phyloP scores from a whole-genome alignment of 2,113 vertebrate species.

The Taxidea taxus region DNA sequence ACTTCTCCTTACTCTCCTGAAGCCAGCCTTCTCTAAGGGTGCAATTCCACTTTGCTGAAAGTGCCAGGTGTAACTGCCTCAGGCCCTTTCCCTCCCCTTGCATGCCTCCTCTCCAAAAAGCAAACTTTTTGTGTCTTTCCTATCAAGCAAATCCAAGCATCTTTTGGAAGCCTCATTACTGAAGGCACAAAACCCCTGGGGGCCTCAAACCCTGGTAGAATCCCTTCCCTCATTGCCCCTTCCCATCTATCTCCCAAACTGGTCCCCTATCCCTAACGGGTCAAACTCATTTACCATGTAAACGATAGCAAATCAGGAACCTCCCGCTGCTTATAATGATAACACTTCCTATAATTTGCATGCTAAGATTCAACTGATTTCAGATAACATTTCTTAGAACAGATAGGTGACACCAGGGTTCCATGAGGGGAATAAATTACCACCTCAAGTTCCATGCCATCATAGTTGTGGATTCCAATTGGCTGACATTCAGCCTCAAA shows the following conservation, averaged over 20 bases:
- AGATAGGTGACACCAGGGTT: constrained; percentile 76
- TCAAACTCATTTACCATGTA: constrained; percentile 67
- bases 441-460: constrained; percentile 66
- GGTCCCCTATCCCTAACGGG: neutral
- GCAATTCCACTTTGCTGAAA: neutral
- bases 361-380: constrained; percentile 81
- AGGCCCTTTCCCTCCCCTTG: neutral
- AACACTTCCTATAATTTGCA: constrained; percentile 79
- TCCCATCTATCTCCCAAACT: neutral
- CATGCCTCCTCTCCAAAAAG: neutral
- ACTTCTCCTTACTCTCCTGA: neutral
- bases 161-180: neutral
- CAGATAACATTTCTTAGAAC: constrained; percentile 66
- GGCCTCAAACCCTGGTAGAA: neutral
- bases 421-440: constrained; percentile 79
- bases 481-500: constrained; percentile 81
- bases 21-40: neutral
- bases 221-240: neutral
- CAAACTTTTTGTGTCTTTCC: neutral
- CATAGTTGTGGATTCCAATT: constrained; percentile 72
- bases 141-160: neutral
- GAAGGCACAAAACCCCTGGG: neutral
- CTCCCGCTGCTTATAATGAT: constrained; percentile 77
- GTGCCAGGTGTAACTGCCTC: neutral
- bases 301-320: constrained; percentile 76